phyloP scores from a whole-genome alignment of 2,888 invertebrate species.

The Heliconius sara region DNA sequence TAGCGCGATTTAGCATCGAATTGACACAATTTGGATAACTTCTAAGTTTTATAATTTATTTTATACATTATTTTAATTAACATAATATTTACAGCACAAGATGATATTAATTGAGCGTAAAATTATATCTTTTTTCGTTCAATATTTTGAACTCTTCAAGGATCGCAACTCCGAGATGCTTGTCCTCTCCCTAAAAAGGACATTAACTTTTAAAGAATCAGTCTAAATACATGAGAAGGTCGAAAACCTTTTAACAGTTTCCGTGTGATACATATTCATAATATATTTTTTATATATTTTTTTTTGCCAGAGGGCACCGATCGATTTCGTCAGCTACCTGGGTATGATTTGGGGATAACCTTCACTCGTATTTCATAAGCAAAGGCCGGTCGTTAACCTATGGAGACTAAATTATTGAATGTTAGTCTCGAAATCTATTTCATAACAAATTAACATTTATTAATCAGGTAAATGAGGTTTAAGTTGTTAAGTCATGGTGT shows the following conservation, averaged over 20 bases:
- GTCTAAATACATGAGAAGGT: constrained; percentile 48
- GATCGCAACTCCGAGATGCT: constrained; percentile 25
- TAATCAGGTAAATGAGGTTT: constrained; percentile 45
- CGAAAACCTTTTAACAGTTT: constrained; percentile 52
- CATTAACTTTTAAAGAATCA: constrained; percentile 42
- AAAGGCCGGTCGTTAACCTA: constrained; percentile 70
- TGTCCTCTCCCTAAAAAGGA: constrained; percentile 43
- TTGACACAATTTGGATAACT: background rate
- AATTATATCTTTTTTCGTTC: background rate
- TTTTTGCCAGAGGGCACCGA: constrained; percentile 61
- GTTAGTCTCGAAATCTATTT: constrained; percentile 51
- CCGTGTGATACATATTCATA: constrained; percentile 48
- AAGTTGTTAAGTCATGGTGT: background rate
- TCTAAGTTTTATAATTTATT: background rate
- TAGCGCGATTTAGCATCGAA: no score
- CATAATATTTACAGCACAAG: background rate
- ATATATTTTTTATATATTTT: constrained; percentile 42
- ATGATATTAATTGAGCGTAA: background rate
- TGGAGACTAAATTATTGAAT: constrained; percentile 57
- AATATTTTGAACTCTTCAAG: background rate
- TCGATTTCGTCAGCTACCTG: constrained; percentile 62
- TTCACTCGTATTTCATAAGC: constrained; percentile 72
- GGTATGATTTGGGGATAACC: constrained; percentile 66
- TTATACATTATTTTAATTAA: background rate
- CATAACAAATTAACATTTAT: constrained; percentile 47